These are phyloP conservation scores for Adelosebastes latens DNA, from an alignment of 2,797 vertebrate genomes.

Conservation along the genomic window DNA sequence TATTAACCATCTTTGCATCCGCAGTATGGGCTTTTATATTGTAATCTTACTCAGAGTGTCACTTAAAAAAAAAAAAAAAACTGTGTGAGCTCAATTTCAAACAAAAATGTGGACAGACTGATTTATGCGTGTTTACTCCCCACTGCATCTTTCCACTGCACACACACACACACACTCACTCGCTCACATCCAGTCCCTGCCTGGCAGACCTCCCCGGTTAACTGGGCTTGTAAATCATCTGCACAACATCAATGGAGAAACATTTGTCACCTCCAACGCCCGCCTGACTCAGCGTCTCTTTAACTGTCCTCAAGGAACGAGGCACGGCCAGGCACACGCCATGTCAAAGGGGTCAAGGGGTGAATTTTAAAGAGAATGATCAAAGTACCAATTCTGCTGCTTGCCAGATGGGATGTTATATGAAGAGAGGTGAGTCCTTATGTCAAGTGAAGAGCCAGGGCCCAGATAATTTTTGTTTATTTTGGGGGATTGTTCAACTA, in stretches of 20 bases:
- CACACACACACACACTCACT: constrained; percentile 17
- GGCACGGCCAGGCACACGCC: constrained; percentile 2
- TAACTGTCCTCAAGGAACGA: constrained; percentile 58
- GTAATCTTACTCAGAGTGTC: not conserved
- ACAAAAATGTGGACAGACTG: constrained; percentile 26
- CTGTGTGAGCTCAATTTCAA: constrained; percentile 13
- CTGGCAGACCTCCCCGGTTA: constrained; percentile 67
- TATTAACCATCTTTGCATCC: not conserved
- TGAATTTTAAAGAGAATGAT: constrained; percentile 53
- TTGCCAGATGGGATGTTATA: constrained; percentile 33
- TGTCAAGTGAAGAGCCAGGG: constrained; percentile 6
- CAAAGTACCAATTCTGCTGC: constrained; percentile 47
- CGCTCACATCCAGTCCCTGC: constrained; percentile 34
- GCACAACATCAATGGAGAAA: constrained; percentile 69
- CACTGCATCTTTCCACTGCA: constrained; percentile 34
- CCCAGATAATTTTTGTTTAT: not conserved
- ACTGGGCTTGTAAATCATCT: constrained; percentile 79
- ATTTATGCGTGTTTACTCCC: constrained; percentile 52
- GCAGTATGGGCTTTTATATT: not conserved
- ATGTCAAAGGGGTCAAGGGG: constrained; percentile 50
- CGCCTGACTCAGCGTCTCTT: constrained; percentile 74
- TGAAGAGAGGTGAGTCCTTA: not conserved
- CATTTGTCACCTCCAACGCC: constrained; percentile 70
- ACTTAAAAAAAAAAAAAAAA: constrained; percentile 8
- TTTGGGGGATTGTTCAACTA: not conserved